Conservation (phyloP, 2,888 invertebrate genomes). For the Gymnosoma rotundatum region DNA sequence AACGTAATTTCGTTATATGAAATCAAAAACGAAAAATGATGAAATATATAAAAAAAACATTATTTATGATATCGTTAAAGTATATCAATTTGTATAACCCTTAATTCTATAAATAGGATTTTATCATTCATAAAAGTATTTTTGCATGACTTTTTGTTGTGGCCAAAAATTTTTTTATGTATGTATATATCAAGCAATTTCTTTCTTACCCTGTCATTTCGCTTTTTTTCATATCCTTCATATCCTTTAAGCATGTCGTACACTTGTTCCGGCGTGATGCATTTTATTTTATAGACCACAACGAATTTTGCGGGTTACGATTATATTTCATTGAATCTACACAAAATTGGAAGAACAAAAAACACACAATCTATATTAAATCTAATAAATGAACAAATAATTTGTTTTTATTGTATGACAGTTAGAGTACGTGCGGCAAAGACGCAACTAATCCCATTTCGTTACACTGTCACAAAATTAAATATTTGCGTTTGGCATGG, state of each 20-base stretch:
- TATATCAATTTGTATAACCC: neutral
- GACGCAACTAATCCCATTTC: constrained; percentile 78
- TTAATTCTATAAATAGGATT: neutral
- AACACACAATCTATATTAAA: constrained; percentile 15
- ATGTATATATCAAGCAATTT: neutral
- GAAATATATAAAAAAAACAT: too few species aligned
- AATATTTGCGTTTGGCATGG: constrained; percentile 77
- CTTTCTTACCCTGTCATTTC: neutral
- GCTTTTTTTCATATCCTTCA: too few species aligned
- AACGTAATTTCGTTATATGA: too few species aligned
- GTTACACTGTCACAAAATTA: constrained; percentile 80
- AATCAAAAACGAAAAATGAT: too few species aligned
- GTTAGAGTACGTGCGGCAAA: constrained; percentile 70
- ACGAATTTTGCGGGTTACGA: constrained; percentile 79
- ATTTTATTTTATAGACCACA: constrained; percentile 71
- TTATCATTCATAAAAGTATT: neutral
- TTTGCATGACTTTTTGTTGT: neutral
- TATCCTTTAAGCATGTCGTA: constrained; percentile 18
- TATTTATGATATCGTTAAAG: neutral
- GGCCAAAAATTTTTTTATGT: neutral
- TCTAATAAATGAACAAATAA: constrained; percentile 45
- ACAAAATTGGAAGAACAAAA: neutral
- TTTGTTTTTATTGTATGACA: constrained; percentile 40
- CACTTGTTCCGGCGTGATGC: constrained; percentile 61
- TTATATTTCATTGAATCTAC: constrained; percentile 74